A percentile compares a stretch with the other conserved stretches of the same genome.
Conservation (phyloP, 2,113 vertebrate genomes). For the Motacilla alba region DNA sequence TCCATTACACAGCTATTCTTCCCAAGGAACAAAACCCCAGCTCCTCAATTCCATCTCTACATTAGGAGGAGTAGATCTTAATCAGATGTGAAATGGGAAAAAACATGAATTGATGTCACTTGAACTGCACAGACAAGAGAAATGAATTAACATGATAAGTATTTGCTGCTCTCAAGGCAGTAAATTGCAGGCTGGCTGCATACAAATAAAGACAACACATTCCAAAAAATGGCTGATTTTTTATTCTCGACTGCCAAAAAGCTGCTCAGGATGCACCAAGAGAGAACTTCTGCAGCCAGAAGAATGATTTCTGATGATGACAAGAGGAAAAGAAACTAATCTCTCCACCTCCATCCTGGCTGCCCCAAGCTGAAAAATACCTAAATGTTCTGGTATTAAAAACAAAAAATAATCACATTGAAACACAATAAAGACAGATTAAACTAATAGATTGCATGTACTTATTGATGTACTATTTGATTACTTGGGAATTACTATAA, state of each 20-base stretch:
- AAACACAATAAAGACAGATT: neutral
- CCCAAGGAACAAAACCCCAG: neutral
- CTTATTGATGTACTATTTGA: neutral
- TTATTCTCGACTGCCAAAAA: neutral
- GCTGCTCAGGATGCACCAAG: neutral
- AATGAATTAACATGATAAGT: neutral
- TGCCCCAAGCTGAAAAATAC: neutral
- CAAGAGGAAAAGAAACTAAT: neutral
- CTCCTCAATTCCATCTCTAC: neutral
- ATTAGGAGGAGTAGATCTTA: neutral
- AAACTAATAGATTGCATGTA: neutral
- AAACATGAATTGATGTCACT: conserved; percentile 17
- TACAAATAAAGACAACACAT: neutral
- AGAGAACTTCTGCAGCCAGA: neutral
- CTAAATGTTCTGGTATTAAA: neutral
- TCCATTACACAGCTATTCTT: neutral
- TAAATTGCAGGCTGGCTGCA: conserved; percentile 18
- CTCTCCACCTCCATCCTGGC: neutral
- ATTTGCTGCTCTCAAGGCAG: conserved; percentile 2
- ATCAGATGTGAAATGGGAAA: neutral
- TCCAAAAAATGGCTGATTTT: neutral
- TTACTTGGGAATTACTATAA: neutral
- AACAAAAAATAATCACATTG: neutral
- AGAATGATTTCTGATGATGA: neutral
- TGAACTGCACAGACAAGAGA: neutral